Evolutionary conservation across 2,888 invertebrate species (phyloP).

Genomic region (Nymphalis urticae): DNA sequence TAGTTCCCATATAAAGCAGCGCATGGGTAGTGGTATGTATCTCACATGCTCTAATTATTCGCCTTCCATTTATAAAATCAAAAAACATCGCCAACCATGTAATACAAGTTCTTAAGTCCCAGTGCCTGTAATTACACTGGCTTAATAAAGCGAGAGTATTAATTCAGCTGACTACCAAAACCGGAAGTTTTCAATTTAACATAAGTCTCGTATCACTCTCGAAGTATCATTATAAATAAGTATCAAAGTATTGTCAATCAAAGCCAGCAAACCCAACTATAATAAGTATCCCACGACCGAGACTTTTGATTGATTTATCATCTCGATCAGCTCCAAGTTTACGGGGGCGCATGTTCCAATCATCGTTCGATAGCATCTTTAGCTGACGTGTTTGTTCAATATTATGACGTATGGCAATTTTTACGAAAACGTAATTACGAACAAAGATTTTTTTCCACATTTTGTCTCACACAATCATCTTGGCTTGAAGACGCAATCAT

Average conservation of each 20-base stretch:
- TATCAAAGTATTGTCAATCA: conserved; percentile 27
- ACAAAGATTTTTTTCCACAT: not conserved
- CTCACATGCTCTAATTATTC: too few relatives aligned
- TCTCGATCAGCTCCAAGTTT: conserved; percentile 54
- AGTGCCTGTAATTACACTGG: too few relatives aligned
- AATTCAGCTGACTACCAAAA: too few relatives aligned
- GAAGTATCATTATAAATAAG: conserved; percentile 6
- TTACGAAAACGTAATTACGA: not conserved
- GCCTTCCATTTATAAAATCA: too few relatives aligned
- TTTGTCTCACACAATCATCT: too few relatives aligned
- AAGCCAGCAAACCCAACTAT: conserved; percentile 23
- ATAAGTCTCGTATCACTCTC: conserved; percentile 7
- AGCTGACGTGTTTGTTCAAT: conserved; percentile 59
- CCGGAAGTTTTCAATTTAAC: conserved; percentile 1
- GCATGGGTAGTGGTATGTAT: too few relatives aligned
- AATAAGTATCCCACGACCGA: conserved; percentile 34
- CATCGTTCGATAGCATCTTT: conserved; percentile 64
- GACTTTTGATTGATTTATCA: conserved; percentile 62
- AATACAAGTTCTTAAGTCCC: too few relatives aligned
- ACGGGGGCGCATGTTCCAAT: conserved; percentile 61
- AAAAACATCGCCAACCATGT: too few relatives aligned
- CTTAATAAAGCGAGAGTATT: too few relatives aligned
- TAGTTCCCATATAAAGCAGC: too few relatives aligned
- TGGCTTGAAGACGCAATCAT: too few relatives aligned
- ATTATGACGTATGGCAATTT: conserved; percentile 53